phyloP scores from a whole-genome alignment of 92 coral and sea anemone species.

The Epizoanthus illoricatus region DNA sequence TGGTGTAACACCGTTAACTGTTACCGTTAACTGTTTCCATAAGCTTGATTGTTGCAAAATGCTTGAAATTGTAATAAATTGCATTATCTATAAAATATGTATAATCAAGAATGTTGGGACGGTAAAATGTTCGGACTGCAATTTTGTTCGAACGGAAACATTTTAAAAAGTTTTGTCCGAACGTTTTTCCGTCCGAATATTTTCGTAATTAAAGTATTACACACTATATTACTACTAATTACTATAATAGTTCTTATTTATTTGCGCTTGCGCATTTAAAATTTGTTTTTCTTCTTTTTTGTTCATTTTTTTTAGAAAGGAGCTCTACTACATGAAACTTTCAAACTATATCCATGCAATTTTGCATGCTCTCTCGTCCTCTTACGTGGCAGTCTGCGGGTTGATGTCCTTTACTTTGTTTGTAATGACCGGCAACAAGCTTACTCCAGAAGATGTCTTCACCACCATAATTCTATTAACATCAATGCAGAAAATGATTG shows the following conservation, averaged over 20 bases:
- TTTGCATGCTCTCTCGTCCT: background rate
- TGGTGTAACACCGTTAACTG: too few relatives aligned
- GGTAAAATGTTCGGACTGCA: too few relatives aligned
- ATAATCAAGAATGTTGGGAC: too few relatives aligned
- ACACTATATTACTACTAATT: too few relatives aligned
- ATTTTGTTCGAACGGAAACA: too few relatives aligned
- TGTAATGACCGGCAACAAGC: background rate
- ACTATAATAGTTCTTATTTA: background rate
- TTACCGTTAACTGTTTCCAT: too few relatives aligned
- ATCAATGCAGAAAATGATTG: conserved; percentile 14
- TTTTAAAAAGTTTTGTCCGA: too few relatives aligned
- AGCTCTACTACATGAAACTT: conserved; percentile 14
- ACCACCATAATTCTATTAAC: conserved; percentile 25
- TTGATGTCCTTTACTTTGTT: conserved; percentile 6
- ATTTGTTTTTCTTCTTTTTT: background rate
- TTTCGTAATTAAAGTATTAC: too few relatives aligned
- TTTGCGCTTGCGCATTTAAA: background rate
- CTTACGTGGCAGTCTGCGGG: conserved; percentile 8
- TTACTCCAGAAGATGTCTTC: conserved; percentile 33
- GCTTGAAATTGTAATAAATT: too few relatives aligned
- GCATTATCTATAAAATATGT: too few relatives aligned
- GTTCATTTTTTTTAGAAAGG: background rate
- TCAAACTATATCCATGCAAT: conserved; percentile 11
- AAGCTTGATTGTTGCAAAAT: too few relatives aligned
- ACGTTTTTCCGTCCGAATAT: too few relatives aligned